phyloP scores from a whole-genome alignment of 2,888 invertebrate genomes.

The Agrotis segetum region DNA sequence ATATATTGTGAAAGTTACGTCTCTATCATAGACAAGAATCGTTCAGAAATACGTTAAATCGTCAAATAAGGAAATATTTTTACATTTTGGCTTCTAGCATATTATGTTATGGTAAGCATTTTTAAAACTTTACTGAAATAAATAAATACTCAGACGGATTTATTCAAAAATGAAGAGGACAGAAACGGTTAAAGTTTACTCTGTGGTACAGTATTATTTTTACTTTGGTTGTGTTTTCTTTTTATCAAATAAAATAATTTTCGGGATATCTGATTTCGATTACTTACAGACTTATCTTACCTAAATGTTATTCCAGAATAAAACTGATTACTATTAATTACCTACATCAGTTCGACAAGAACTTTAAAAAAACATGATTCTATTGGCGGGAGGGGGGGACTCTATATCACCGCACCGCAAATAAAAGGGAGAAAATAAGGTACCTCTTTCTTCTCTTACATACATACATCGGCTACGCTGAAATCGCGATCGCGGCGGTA shows the following conservation, averaged over 20 bases:
- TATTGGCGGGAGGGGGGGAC: no score
- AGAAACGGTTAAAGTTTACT: not conserved
- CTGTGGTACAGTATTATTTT: not conserved
- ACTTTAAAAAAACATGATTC: no score
- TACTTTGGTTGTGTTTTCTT: not conserved
- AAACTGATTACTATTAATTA: no score
- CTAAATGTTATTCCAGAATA: no score
- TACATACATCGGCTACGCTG: no score
- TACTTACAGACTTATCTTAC: no score
- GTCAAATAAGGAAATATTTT: not conserved
- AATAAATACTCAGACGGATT: not conserved
- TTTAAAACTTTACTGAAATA: not conserved
- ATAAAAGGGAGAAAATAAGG: no score
- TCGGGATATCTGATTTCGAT: conserved; percentile 4
- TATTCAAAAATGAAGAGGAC: not conserved
- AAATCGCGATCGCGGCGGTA: no score
- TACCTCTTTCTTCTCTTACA: not conserved
- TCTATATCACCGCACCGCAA: no score
- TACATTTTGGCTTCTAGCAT: not conserved
- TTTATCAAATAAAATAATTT: not conserved
- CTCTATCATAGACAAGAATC: conserved; percentile 76
- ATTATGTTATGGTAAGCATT: not conserved
- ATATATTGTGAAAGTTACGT: conserved; percentile 34
- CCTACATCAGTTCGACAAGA: no score
- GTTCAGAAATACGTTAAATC: conserved; percentile 65